Percentiles rank a stretch among this genome's conserved stretches.
These are phyloP conservation scores for Paedocypris sp. DNA, from an alignment of 2,113 vertebrate species.

Conservation along the genomic window DNA sequence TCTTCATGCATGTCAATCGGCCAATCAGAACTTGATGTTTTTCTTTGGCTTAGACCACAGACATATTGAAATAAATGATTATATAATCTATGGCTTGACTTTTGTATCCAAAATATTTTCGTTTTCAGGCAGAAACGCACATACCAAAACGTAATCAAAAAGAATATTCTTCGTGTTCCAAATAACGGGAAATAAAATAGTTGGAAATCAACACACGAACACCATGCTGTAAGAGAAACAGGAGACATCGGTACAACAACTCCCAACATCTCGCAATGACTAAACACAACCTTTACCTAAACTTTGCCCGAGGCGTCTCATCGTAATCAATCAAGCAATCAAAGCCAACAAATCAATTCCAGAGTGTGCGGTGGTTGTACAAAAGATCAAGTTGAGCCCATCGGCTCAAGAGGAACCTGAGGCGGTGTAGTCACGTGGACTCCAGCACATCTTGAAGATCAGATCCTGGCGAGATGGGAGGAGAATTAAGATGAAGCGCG, in stretches of 20 bases:
- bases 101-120: too few relatives aligned
- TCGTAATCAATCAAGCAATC: constrained; percentile 46
- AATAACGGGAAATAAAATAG: too few relatives aligned
- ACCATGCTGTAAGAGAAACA: not conserved
- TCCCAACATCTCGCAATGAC: constrained; percentile 24
- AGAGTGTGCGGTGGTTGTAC: not conserved
- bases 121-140: too few relatives aligned
- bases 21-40: too few relatives aligned
- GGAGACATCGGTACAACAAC: not conserved
- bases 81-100: too few relatives aligned
- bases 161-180: too few relatives aligned
- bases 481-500: not conserved
- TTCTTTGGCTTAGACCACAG: too few relatives aligned
- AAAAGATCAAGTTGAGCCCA: constrained; percentile 20
- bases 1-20: too few relatives aligned
- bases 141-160: too few relatives aligned
- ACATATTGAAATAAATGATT: too few relatives aligned
- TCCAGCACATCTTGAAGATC: constrained; percentile 4
- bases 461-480: not conserved
- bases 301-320: constrained; percentile 37
- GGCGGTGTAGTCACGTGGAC: not conserved
- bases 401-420: constrained; percentile 9
- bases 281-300: constrained; percentile 29
- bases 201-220: not conserved
- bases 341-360: constrained; percentile 14